phyloP scores from a whole-genome alignment of 2,797 vertebrate genomes.

The Aulostomus chinensis region DNA sequence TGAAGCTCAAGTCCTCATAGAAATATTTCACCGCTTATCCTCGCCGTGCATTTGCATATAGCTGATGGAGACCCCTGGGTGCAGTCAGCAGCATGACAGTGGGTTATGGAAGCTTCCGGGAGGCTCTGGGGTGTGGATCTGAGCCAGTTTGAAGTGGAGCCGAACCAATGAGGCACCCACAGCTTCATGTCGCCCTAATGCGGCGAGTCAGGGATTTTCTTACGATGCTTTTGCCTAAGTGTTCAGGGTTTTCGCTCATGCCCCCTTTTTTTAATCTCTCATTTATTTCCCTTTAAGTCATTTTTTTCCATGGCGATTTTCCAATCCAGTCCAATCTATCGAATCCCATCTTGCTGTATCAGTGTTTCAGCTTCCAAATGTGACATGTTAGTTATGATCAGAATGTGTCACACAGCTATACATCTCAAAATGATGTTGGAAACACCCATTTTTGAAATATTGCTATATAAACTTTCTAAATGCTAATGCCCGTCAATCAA shows the following conservation, averaged over 20 bases:
- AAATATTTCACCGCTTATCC: conserved; percentile 55
- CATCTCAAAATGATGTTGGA: background rate
- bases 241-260: conserved; percentile 71
- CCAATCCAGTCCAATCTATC: conserved; percentile 37
- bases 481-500: background rate
- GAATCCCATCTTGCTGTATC: conserved; percentile 22
- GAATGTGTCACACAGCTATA: conserved; percentile 12
- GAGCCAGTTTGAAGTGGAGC: conserved; percentile 81
- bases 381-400: conserved; percentile 18
- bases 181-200: conserved; percentile 83
- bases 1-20: conserved; percentile 53
- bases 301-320: conserved; percentile 47
- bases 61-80: conserved; percentile 71
- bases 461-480: conserved; percentile 17
- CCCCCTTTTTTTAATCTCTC: conserved; percentile 40
- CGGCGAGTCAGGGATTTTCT: conserved; percentile 81
- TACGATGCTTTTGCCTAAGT: conserved; percentile 69
- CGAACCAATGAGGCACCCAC: conserved; percentile 82
- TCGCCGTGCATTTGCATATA: conserved; percentile 63
- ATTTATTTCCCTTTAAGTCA: conserved; percentile 52
- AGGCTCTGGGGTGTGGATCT: conserved; percentile 81
- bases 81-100: conserved; percentile 76
- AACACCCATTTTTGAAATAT: background rate
- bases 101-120: conserved; percentile 78
- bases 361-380: conserved; percentile 13